phyloP scores from a whole-genome alignment of 2,797 vertebrate genomes.

The Peromyscus nudipes region DNA sequence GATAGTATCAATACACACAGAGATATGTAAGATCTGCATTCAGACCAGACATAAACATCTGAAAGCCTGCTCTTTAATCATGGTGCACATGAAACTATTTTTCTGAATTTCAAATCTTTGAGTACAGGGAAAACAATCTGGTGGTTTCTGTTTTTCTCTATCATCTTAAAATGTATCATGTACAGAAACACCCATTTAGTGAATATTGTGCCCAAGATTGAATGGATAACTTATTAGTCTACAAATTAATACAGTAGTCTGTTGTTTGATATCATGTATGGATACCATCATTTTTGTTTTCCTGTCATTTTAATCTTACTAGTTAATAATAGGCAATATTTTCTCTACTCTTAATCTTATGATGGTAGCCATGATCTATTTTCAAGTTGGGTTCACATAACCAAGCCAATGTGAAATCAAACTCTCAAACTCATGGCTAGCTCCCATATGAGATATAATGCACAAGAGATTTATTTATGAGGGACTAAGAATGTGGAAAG shows the following conservation, averaged over 20 bases:
- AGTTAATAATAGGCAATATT: not conserved
- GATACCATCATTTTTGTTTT: not conserved
- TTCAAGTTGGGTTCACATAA: not conserved
- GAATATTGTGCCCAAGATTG: not conserved
- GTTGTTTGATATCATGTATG: not conserved
- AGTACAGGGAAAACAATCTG: not conserved
- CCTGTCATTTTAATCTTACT: slow-evolving; percentile 4
- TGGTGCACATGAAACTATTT: not conserved
- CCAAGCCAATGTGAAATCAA: not conserved
- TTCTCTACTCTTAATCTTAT: not conserved
- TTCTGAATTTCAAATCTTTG: not conserved
- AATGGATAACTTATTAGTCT: not conserved
- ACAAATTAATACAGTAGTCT: not conserved
- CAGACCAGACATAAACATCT: not conserved
- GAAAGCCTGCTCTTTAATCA: not conserved
- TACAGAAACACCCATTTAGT: not conserved
- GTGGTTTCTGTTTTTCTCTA: not conserved
- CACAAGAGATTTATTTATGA: not conserved
- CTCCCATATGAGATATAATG: not conserved
- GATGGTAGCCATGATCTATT: not conserved
- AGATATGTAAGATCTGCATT: not conserved
- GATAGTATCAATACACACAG: not conserved
- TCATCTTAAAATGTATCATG: not conserved
- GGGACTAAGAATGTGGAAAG: not conserved
- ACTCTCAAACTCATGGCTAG: not conserved